A percentile compares a stretch with the other conserved stretches of the same genome.
These are phyloP conservation scores for Catharus fuscescens DNA, from an alignment of 2,113 vertebrate species.

Conservation along the genomic window DNA sequence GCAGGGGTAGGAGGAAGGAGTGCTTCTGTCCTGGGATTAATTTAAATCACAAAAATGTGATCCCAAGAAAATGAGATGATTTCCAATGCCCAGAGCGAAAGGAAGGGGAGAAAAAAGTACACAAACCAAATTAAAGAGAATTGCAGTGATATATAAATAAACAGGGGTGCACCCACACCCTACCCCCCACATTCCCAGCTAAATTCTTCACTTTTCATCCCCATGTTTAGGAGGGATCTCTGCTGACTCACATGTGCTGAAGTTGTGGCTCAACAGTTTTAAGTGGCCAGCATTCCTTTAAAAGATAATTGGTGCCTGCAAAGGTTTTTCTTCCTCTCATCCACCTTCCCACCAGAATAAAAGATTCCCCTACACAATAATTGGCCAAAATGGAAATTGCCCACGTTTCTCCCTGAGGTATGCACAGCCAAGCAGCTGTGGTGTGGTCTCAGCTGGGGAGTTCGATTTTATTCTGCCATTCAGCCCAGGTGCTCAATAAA, in stretches of 20 bases:
- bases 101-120: not conserved
- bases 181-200: not conserved
- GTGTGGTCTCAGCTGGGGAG: constrained; percentile 49
- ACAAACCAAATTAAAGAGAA: not conserved
- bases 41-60: not conserved
- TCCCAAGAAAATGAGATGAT: not conserved
- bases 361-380: constrained; percentile 37
- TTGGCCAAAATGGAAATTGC: constrained; percentile 37
- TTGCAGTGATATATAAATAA: not conserved
- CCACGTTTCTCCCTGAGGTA: not conserved
- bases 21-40: not conserved
- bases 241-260: not conserved
- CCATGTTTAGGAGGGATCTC: not conserved
- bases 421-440: constrained; percentile 37
- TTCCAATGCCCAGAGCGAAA: not conserved
- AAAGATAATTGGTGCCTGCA: not conserved
- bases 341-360: constrained; percentile 20
- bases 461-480: constrained; percentile 57
- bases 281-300: not conserved
- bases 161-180: fast-evolving
- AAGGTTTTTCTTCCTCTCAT: not conserved
- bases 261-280: not conserved
- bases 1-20: not conserved
- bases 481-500: constrained; percentile 19
- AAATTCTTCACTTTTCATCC: not conserved